phyloP scores from a whole-genome alignment of 2,888 invertebrate species.

The Julus scanicus region DNA sequence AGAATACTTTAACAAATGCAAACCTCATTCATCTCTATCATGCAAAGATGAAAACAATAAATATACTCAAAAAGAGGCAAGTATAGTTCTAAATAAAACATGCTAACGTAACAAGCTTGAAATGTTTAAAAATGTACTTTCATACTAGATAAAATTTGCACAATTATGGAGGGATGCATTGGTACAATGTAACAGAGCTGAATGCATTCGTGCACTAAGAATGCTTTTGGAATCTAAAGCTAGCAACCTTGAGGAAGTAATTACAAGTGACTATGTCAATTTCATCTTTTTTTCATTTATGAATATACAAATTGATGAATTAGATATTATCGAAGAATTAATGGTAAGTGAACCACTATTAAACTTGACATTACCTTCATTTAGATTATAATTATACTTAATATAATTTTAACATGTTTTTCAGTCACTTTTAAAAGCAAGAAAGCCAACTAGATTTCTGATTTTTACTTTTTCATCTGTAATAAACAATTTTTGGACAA shows the following conservation, averaged over 20 bases:
- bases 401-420: neutral
- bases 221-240: neutral
- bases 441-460: neutral
- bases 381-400: no score
- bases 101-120: no score
- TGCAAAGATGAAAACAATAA: neutral
- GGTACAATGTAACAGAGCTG: conserved; percentile 32
- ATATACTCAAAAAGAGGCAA: neutral
- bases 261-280: neutral
- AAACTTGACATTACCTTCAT: no score
- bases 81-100: neutral
- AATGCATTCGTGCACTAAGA: conserved; percentile 46
- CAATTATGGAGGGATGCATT: conserved; percentile 53
- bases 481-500: neutral
- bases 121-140: neutral
- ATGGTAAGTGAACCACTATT: neutral
- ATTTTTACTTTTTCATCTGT: conserved; percentile 30
- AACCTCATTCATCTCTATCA: neutral
- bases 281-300: conserved; percentile 10
- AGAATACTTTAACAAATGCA: neutral
- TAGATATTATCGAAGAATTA: conserved; percentile 15
- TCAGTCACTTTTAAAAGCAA: neutral
- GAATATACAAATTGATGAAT: neutral
- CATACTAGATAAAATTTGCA: neutral
- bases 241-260: neutral